These are phyloP conservation scores for Rhipidura dahli DNA, from an alignment of 2,113 vertebrate species.

Conservation along the genomic window DNA sequence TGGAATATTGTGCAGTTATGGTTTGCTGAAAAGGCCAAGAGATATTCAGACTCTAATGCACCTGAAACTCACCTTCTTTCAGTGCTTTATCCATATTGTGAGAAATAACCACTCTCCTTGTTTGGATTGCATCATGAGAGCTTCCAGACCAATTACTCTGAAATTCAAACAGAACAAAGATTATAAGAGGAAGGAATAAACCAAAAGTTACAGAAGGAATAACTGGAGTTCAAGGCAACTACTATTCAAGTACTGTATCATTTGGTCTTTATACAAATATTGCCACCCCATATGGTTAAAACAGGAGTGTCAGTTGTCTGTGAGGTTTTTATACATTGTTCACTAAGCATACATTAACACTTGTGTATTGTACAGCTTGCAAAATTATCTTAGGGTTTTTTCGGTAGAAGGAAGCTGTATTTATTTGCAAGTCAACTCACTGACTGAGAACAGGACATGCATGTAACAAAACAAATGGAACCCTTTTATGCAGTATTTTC, in stretches of 20 bases:
- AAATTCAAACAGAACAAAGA: conserved; percentile 31
- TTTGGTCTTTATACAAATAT: not conserved
- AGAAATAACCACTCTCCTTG: conserved; percentile 91
- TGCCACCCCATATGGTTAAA: not conserved
- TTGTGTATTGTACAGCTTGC: fast-evolving
- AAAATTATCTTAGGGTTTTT: not conserved
- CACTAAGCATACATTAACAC: not conserved
- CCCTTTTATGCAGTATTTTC: not conserved
- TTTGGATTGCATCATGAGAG: conserved; percentile 78
- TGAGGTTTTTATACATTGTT: not conserved
- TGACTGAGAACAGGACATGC: not conserved
- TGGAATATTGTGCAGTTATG: not conserved
- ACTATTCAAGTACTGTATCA: not conserved
- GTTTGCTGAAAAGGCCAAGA: not conserved
- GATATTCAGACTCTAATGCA: not conserved
- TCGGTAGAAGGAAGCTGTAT: not conserved
- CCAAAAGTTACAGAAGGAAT: not conserved
- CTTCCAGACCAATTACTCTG: conserved; percentile 79
- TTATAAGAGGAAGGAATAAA: not conserved
- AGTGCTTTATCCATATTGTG: conserved; percentile 96
- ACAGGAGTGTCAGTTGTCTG: not conserved
- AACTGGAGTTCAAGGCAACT: not conserved
- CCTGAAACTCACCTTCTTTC: conserved; percentile 87
- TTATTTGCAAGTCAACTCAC: not conserved
- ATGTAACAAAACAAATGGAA: not conserved